Base-by-base conservation (phyloP, 92 coral and sea anemone genomes). In the Palythoa heliodiscus region DNA sequence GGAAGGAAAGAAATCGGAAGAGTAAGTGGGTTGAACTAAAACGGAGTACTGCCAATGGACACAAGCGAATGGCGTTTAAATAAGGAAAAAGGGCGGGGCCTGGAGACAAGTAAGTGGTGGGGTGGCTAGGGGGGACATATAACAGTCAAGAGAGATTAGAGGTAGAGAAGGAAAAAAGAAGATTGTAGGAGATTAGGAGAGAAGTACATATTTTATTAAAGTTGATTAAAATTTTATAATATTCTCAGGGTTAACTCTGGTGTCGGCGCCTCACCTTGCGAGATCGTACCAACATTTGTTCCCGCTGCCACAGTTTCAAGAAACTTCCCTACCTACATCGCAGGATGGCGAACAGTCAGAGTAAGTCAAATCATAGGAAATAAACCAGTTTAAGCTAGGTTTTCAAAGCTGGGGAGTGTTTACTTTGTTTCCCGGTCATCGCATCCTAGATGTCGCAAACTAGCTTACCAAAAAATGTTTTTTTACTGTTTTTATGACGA, bases 191-290 rank as follows among this genome's bases (percentile, higher is more conserved):
- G 35, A 19, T 6, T 24, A 7, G 15, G 19, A 19, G 38, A 66
- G 25, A 66, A 66, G 25, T 5, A 4, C 4, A 66, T 6, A 22
- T 20, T 22, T 17, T 3, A 7, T 29, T 29, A 29, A 29, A 29
- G 35, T 29, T 29, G 35, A 29, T 29, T 29, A 67, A 23, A 23
- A 22, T 23, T 22, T 70, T 14, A 23, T 52, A 22, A 37, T 71
- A n/a, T 64, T 29, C 83, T 14, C 87, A 96, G 98, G 95, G 78
- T 80, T 96, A 67, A 94, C 99, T 3, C 78, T 96, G 38, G 99
- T 96, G 66, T 96, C 98, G 16, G 99, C 99, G 1, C 99, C 99
- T 17, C 99, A 96, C 84, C 89, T 96, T 64, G 99, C 99, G 24
- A 93, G 99, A 20, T 96, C 99, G 9, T 96, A 94, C 85, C 99